These are phyloP conservation scores for Drosophila glabriapex DNA, from an alignment of 2,888 invertebrate genomes.

Conservation along the genomic window DNA sequence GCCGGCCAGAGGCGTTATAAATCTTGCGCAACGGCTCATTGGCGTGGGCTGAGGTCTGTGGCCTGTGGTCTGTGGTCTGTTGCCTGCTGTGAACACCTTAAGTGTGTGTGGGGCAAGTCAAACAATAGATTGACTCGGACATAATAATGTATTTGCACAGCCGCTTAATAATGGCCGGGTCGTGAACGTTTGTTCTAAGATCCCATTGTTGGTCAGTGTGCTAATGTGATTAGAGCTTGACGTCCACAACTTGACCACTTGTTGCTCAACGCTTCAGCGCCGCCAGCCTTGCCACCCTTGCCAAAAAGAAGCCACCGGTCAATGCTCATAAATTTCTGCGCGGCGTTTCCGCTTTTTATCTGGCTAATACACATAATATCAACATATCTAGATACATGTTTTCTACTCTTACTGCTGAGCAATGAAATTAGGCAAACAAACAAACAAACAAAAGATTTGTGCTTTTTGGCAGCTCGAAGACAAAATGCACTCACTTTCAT, in stretches of 20 bases:
- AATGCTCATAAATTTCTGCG: slow-evolving; percentile 64
- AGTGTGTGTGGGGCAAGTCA: slow-evolving; percentile 20
- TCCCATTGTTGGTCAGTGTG: slow-evolving; percentile 74
- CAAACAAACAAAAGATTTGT: background rate
- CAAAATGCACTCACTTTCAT: slow-evolving; percentile 12
- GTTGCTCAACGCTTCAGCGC: slow-evolving; percentile 65
- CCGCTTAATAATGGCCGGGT: slow-evolving; percentile 58
- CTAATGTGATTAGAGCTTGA: slow-evolving; percentile 72
- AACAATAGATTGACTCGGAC: slow-evolving; percentile 59
- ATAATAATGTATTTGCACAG: slow-evolving; percentile 42
- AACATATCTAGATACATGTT: slow-evolving; percentile 7
- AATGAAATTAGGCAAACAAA: slow-evolving; percentile 5
- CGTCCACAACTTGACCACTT: slow-evolving; percentile 60
- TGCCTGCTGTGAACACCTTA: slow-evolving; percentile 60
- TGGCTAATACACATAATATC: slow-evolving; percentile 11
- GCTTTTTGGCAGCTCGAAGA: background rate
- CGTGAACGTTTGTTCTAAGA: slow-evolving; percentile 57
- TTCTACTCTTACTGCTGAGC: background rate
- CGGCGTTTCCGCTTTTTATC: slow-evolving; percentile 63
- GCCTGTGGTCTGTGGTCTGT: slow-evolving; percentile 32
- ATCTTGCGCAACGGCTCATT: slow-evolving; percentile 78
- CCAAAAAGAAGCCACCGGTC: slow-evolving; percentile 44
- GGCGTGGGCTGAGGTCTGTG: slow-evolving; percentile 43
- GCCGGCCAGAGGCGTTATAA: slow-evolving; percentile 68
- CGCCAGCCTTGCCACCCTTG: slow-evolving; percentile 56